phyloP scores from a whole-genome alignment of 2,888 invertebrate genomes.

The Aporophyla nigra region DNA sequence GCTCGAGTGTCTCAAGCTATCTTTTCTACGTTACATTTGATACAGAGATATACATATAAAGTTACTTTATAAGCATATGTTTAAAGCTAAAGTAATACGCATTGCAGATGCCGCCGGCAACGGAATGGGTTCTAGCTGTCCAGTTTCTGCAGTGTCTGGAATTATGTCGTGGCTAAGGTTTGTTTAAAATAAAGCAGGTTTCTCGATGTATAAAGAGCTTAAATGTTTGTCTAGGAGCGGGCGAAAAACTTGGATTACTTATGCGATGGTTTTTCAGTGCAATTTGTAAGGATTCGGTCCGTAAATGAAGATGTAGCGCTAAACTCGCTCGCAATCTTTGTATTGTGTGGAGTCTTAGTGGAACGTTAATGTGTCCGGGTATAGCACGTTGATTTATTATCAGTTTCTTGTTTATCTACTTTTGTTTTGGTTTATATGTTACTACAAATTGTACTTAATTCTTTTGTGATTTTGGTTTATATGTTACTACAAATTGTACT shows the following conservation, averaged over 20 bases:
- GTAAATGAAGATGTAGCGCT: constrained; percentile 56
- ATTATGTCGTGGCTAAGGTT: constrained; percentile 57
- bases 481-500: neutral
- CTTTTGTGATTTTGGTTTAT: neutral
- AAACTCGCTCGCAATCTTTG: constrained; percentile 44
- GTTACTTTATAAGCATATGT: constrained; percentile 54
- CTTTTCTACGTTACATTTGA: constrained; percentile 48
- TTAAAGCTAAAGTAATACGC: constrained; percentile 72
- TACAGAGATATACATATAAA: constrained; percentile 43
- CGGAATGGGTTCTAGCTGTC: constrained; percentile 56
- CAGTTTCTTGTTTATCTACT: constrained; percentile 18
- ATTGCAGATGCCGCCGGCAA: constrained; percentile 74
- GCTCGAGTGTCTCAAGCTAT: constrained; percentile 37
- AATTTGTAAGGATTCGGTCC: constrained; percentile 55
- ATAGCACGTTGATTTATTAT: constrained; percentile 39
- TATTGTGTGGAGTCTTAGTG: constrained; percentile 52
- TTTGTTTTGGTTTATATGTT: constrained; percentile 15
- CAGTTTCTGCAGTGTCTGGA: constrained; percentile 60
- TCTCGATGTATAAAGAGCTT: constrained; percentile 44
- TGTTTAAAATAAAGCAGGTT: constrained; percentile 50
- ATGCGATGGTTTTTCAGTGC: constrained; percentile 46
- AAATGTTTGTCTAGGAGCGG: constrained; percentile 44
- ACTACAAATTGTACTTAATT: neutral
- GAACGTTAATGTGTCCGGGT: constrained; percentile 47
- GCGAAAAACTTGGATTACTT: constrained; percentile 38